These are phyloP conservation scores for Limosa lapponica DNA, from an alignment of 2,797 vertebrate species.

Conservation along the genomic window DNA sequence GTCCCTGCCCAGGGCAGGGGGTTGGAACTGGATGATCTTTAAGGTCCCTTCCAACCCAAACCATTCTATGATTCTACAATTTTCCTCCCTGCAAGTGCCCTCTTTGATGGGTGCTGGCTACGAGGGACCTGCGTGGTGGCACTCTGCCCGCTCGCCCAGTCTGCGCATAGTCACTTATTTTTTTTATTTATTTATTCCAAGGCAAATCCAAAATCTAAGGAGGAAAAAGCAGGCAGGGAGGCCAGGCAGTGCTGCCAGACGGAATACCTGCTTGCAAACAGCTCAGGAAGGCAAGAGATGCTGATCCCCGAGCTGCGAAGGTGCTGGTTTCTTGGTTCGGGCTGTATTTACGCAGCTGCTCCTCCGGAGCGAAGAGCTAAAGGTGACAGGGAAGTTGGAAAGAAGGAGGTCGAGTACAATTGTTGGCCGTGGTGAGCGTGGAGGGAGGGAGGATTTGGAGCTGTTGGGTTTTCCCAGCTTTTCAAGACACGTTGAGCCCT, in stretches of 20 bases:
- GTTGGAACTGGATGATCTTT: too few relatives aligned
- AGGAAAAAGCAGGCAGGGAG: background rate
- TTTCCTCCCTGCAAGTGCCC: background rate
- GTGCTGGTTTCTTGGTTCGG: constrained; percentile 14
- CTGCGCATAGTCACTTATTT: background rate
- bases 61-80: too few relatives aligned
- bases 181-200: background rate
- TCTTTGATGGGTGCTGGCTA: background rate
- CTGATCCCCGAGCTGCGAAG: constrained; percentile 15
- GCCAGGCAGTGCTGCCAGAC: background rate
- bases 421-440: background rate
- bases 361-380: constrained; percentile 11
- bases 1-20: too few relatives aligned
- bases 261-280: background rate
- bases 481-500: background rate
- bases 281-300: background rate
- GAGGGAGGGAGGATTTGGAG: background rate
- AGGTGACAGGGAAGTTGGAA: background rate
- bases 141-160: fast-evolving
- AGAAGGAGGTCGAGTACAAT: background rate
- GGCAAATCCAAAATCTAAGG: background rate
- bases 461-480: background rate
- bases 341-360: constrained; percentile 46
- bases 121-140: background rate
- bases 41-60: too few relatives aligned